A percentile compares a stretch with the other conserved stretches of the same genome.
Conservation (phyloP, 1,140 invertebrate species). For the Euschistus heros region DNA sequence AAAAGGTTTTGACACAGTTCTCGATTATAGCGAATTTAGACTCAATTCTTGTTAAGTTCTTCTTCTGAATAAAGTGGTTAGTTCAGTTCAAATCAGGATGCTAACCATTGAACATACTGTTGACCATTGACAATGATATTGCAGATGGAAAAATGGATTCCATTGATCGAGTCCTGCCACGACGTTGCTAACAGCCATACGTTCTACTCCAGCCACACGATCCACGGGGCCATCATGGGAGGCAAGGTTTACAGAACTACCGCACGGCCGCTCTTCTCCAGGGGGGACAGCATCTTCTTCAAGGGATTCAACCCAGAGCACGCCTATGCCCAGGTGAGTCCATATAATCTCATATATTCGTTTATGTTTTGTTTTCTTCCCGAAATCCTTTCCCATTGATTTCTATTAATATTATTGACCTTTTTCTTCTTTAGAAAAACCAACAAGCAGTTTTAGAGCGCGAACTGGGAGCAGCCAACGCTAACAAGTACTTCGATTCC, state of each 20-base stretch:
- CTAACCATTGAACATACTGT: too few relatives aligned
- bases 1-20: too few relatives aligned
- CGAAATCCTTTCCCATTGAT: too few relatives aligned
- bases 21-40: too few relatives aligned
- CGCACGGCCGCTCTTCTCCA: slow-evolving; percentile 22
- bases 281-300: slow-evolving; percentile 25
- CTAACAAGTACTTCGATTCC: slow-evolving; percentile 4
- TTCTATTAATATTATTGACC: neutral
- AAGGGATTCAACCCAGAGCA: slow-evolving; percentile 27
- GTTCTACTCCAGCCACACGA: slow-evolving; percentile 18
- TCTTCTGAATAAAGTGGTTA: too few relatives aligned
- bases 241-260: slow-evolving; percentile 18
- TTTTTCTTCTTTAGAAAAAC: slow-evolving; percentile 14
- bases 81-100: too few relatives aligned
- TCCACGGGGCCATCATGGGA: slow-evolving; percentile 18
- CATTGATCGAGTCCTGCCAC: slow-evolving; percentile 22
- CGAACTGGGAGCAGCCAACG: slow-evolving; percentile 13
- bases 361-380: neutral
- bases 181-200: slow-evolving; percentile 14
- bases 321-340: slow-evolving; percentile 25
- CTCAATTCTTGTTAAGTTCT: too few relatives aligned
- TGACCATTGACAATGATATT: too few relatives aligned
- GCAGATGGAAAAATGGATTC: slow-evolving; percentile 10
- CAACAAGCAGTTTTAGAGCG: slow-evolving; percentile 19
- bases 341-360: neutral